Evolutionary conservation across 2,797 vertebrate species (phyloP).

Genomic region (Orestias chungarensis): DNA sequence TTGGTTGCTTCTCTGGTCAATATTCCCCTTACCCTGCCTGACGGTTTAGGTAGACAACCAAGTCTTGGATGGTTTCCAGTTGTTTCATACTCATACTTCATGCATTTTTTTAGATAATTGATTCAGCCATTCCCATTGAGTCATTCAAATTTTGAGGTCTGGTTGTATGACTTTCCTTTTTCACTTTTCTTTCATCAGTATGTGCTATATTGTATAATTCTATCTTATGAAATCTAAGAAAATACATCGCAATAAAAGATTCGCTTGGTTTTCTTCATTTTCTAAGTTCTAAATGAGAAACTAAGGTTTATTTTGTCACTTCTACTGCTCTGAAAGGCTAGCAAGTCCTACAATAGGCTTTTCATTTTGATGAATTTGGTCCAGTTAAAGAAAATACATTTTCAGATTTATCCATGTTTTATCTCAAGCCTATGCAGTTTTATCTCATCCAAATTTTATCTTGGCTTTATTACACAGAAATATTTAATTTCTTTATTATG

Average conservation of each 20-base stretch:
- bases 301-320: not conserved
- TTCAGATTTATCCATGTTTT: not conserved
- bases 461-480: constrained; percentile 2
- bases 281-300: not conserved
- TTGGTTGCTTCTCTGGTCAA: not conserved
- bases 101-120: not conserved
- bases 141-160: not conserved
- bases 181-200: not conserved
- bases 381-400: not conserved
- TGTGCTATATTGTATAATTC: no score
- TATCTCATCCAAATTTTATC: no score
- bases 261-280: no score
- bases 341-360: not conserved
- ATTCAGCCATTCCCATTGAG: not conserved
- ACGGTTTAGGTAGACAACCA: no score
- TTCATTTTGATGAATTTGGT: not conserved
- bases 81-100: not conserved
- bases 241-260: no score
- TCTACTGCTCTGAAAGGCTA: not conserved
- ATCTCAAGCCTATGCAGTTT: no score
- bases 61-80: not conserved
- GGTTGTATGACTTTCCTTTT: not conserved
- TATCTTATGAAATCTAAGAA: no score
- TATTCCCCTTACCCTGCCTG: not conserved
- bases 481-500: constrained; percentile 10